phyloP scores from a whole-genome alignment of 2,888 invertebrate genomes.

The Eilema caniola region DNA sequence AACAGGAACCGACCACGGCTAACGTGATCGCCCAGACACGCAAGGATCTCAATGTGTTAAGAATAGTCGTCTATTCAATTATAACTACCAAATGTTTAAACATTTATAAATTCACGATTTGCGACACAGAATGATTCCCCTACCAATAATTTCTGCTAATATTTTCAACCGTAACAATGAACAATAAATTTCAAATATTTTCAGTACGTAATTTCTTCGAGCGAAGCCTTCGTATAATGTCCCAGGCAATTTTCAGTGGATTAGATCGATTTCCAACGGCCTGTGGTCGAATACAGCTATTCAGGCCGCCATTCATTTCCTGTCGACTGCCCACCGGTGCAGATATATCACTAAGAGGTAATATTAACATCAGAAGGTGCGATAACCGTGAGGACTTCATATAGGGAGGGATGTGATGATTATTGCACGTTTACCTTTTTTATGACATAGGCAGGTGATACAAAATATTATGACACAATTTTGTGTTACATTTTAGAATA shows the following conservation, averaged over 20 bases:
- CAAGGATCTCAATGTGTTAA: too few species aligned
- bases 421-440: neutral
- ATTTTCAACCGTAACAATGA: neutral
- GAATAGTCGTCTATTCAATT: too few species aligned
- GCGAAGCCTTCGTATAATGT: neutral
- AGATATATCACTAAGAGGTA: conserved; percentile 16
- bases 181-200: neutral
- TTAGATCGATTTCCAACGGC: conserved; percentile 3
- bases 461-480: neutral
- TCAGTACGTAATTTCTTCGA: neutral
- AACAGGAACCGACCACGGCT: too few species aligned
- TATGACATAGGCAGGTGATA: neutral
- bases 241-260: neutral
- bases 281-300: conserved; percentile 14
- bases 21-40: too few species aligned
- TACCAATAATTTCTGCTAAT: too few species aligned
- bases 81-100: too few species aligned
- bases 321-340: conserved; percentile 8
- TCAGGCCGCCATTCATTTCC: conserved; percentile 18
- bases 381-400: neutral
- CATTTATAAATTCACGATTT: neutral
- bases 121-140: neutral
- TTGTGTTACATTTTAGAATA: neutral
- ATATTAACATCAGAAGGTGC: conserved; percentile 9
- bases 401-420: neutral